phyloP scores from a whole-genome alignment of 1,140 invertebrate species.

The Bicyclus anynana region DNA sequence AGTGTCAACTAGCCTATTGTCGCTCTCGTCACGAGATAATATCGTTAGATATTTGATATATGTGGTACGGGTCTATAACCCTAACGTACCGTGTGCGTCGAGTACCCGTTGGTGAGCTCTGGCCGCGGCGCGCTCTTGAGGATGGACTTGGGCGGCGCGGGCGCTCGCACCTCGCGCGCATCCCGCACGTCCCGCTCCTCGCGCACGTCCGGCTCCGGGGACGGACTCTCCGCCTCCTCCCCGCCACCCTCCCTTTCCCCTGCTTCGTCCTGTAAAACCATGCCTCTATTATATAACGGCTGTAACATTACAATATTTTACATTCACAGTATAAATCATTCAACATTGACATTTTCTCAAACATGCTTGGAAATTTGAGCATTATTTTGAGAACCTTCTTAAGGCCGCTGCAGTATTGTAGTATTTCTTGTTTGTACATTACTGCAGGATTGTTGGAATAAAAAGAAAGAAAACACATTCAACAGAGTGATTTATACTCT shows the following conservation, averaged over 20 bases:
- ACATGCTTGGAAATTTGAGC: too few species aligned
- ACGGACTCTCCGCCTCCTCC: constrained; percentile 23
- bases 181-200: constrained; percentile 12
- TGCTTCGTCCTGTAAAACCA: constrained; percentile 39
- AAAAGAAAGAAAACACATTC: too few species aligned
- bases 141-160: constrained; percentile 69
- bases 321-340: too few species aligned
- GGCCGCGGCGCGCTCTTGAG: constrained; percentile 60
- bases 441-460: too few species aligned
- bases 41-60: neutral
- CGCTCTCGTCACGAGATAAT: too few species aligned
- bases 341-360: too few species aligned
- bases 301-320: too few species aligned
- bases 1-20: too few species aligned
- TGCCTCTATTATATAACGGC: neutral
- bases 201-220: constrained; percentile 7
- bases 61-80: neutral
- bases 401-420: too few species aligned
- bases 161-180: constrained; percentile 30
- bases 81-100: constrained; percentile 28
- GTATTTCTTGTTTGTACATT: too few species aligned
- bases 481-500: too few species aligned
- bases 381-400: too few species aligned
- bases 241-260: constrained; percentile 34
- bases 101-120: constrained; percentile 55